Evolutionary conservation across 2,888 invertebrate species (phyloP).

Genomic region (Pelosia muscerda): DNA sequence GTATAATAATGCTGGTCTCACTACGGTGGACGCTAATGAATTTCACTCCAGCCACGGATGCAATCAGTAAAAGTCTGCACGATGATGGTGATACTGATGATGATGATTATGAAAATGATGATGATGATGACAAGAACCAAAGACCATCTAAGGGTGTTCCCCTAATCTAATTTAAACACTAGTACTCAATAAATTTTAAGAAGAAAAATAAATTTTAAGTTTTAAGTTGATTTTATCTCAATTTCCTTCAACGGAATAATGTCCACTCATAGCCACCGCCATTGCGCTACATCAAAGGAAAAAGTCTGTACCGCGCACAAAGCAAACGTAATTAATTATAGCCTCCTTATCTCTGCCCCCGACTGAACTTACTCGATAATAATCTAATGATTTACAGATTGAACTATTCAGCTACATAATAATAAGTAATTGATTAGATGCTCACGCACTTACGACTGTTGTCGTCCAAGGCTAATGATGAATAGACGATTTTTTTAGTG

Average conservation of each 20-base stretch:
- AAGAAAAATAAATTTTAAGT: background rate
- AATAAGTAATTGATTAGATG: constrained; percentile 31
- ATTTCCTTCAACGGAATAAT: background rate
- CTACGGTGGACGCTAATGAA: too few relatives aligned
- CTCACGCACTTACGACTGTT: constrained; percentile 16
- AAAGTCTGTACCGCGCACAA: background rate
- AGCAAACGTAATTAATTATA: constrained; percentile 10
- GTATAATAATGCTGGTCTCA: too few relatives aligned
- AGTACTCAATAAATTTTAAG: background rate
- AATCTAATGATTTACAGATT: constrained; percentile 26
- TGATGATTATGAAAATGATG: too few relatives aligned
- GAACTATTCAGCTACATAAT: constrained; percentile 25
- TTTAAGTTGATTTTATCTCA: background rate
- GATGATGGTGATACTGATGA: too few relatives aligned
- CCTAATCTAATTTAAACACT: background rate
- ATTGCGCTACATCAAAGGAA: background rate
- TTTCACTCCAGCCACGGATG: too few relatives aligned
- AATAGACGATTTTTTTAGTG: constrained; percentile 16
- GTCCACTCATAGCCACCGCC: background rate
- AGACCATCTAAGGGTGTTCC: background rate
- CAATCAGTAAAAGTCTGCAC: too few relatives aligned
- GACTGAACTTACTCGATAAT: constrained; percentile 20
- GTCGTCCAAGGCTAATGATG: constrained; percentile 16
- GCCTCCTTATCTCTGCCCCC: constrained; percentile 12
- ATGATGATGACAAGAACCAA: too few relatives aligned